Evolutionary conservation across 2,888 invertebrate species (phyloP).

Genomic region (Aphrophora alni): DNA sequence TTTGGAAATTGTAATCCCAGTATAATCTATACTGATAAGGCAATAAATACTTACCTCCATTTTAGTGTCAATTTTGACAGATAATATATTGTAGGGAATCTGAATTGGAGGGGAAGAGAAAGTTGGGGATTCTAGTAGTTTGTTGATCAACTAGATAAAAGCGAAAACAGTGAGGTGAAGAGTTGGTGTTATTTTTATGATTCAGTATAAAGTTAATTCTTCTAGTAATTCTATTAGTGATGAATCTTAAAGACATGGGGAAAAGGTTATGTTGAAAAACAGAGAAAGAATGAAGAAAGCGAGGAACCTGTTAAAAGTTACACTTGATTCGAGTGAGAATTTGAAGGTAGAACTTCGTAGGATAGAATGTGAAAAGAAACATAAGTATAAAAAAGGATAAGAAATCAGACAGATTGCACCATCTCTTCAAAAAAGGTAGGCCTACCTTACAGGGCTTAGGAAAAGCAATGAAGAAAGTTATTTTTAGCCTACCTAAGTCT

Average conservation of each 20-base stretch:
- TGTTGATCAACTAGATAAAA: background rate
- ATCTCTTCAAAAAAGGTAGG: slow-evolving; percentile 18
- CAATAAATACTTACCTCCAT: background rate
- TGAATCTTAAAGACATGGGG: slow-evolving; percentile 14
- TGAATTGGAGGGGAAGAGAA: slow-evolving; percentile 16
- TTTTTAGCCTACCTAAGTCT: background rate
- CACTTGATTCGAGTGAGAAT: background rate
- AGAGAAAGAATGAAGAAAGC: slow-evolving; percentile 21
- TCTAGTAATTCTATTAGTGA: background rate
- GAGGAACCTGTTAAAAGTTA: slow-evolving; percentile 12
- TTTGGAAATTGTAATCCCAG: too few relatives aligned
- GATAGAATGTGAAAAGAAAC: slow-evolving; percentile 18
- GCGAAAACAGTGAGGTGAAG: background rate
- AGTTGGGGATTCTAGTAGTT: background rate
- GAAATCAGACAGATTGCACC: background rate
- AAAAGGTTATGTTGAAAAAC: slow-evolving; percentile 19
- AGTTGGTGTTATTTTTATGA: background rate
- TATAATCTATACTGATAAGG: background rate
- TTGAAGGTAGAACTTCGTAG: slow-evolving; percentile 7
- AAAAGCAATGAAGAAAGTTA: slow-evolving; percentile 16
- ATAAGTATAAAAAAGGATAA: slow-evolving; percentile 13
- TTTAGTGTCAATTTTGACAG: slow-evolving; percentile 10
- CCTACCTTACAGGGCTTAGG: slow-evolving; percentile 7
- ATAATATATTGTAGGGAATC: slow-evolving; percentile 4
- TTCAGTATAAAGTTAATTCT: slow-evolving; percentile 19